phyloP scores from a whole-genome alignment of 2,888 invertebrate genomes.

The Zele albiditarsus region DNA sequence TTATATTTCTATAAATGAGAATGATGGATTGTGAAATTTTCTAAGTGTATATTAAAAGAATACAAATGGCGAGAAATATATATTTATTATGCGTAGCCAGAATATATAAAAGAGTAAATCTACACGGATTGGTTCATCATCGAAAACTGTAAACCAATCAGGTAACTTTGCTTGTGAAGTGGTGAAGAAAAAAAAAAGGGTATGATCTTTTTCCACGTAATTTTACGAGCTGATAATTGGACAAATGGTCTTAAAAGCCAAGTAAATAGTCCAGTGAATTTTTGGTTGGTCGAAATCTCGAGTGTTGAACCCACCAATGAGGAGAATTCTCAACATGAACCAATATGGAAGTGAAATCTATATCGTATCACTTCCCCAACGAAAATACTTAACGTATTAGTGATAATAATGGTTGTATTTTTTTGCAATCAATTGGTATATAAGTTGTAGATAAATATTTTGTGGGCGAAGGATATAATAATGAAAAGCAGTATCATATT shows the following conservation, averaged over 20 bases:
- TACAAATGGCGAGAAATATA: neutral
- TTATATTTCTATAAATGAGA: conserved; percentile 6
- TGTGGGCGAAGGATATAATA: conserved; percentile 10
- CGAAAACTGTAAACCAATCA: conserved; percentile 6
- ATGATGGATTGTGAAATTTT: neutral
- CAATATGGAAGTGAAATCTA: conserved; percentile 32
- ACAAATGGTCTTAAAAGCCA: conserved; percentile 34
- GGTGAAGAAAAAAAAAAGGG: neutral
- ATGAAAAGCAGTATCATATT: conserved; percentile 16
- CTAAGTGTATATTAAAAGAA: neutral
- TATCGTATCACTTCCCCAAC: neutral
- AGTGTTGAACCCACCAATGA: conserved; percentile 28
- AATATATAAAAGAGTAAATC: neutral
- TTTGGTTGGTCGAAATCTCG: conserved; percentile 31
- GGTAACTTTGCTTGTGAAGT: neutral
- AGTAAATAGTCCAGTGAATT: conserved; percentile 19
- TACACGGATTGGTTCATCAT: conserved; percentile 11
- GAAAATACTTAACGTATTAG: conserved; percentile 31
- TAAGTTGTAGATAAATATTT: conserved; percentile 3
- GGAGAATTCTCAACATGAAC: conserved; percentile 1
- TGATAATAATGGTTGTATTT: conserved; percentile 44
- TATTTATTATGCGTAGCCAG: neutral
- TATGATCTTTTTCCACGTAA: conserved; percentile 9
- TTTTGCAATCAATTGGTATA: conserved; percentile 39
- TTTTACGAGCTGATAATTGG: conserved; percentile 33